phyloP scores from a whole-genome alignment of 2,113 vertebrate genomes.

The Xyliphius kryptos region DNA sequence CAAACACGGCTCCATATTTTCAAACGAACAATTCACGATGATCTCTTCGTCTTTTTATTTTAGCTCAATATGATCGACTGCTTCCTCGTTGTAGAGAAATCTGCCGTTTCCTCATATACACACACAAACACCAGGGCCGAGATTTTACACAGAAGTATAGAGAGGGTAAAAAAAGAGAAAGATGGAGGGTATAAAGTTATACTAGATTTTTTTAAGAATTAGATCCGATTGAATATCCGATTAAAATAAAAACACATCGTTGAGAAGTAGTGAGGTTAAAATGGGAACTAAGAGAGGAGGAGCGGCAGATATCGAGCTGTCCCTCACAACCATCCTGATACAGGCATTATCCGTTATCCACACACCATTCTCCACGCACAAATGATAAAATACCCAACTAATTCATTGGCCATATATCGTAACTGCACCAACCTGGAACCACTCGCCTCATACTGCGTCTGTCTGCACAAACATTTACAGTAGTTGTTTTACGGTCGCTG shows the following conservation, averaged over 20 bases:
- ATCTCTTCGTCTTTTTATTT: background rate
- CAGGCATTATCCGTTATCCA: constrained; percentile 8
- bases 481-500: too few species aligned
- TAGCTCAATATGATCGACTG: background rate
- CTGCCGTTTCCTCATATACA: constrained; percentile 9
- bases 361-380: too few species aligned
- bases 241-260: background rate
- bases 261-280: background rate
- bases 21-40: too few species aligned
- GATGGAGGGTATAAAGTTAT: too few species aligned
- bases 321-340: background rate
- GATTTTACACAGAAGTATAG: constrained; percentile 52
- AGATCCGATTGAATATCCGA: constrained; percentile 12
- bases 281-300: background rate
- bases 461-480: too few species aligned
- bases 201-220: too few species aligned
- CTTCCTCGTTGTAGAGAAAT: constrained; percentile 2
- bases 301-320: constrained; percentile 3
- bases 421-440: too few species aligned
- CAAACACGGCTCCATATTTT: too few species aligned
- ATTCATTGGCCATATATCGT: too few species aligned
- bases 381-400: too few species aligned
- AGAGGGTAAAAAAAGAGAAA: constrained; percentile 39
- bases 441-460: too few species aligned
- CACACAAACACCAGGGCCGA: constrained; percentile 13